Evolutionary conservation across 2,113 vertebrate genomes (phyloP).

Genomic region (Limnothrissa miodon): DNA sequence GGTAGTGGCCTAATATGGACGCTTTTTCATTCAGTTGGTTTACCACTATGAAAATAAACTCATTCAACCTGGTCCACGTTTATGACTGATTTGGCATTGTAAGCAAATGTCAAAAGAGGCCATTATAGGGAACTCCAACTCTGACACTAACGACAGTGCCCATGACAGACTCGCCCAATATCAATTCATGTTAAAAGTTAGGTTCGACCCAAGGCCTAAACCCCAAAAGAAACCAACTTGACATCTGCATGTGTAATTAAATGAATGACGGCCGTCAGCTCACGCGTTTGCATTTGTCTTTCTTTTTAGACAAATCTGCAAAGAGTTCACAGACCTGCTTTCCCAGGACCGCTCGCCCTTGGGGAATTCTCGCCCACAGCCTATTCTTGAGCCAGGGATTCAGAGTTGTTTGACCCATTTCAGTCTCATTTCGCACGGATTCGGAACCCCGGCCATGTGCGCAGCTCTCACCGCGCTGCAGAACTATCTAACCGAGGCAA

Average conservation of each 20-base stretch:
- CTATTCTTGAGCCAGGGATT: conserved; percentile 98
- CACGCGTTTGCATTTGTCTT: conserved; percentile 51
- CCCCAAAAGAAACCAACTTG: conserved; percentile 16
- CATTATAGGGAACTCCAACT: neutral
- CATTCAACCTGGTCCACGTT: conserved; percentile 1
- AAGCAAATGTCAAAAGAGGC: conserved; percentile 28
- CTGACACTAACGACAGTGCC: conserved; percentile 25
- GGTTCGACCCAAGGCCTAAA: conserved; percentile 31
- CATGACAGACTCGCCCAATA: conserved; percentile 28
- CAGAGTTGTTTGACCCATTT: conserved; percentile 99
- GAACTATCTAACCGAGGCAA: conserved; percentile 99
- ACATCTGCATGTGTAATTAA: conserved; percentile 32
- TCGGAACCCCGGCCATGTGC: conserved; percentile 95
- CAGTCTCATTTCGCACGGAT: conserved; percentile 99
- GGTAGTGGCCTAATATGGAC: neutral
- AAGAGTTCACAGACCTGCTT: conserved; percentile 99
- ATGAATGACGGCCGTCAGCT: conserved; percentile 38
- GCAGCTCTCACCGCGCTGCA: conserved; percentile 97
- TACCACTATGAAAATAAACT: conserved; percentile 5
- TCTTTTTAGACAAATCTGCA: conserved; percentile 95
- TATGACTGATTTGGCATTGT: conserved; percentile 6
- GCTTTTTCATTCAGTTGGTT: neutral
- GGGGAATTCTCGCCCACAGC: conserved; percentile 96
- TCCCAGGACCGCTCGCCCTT: conserved; percentile 98
- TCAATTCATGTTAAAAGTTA: conserved; percentile 31